A percentile compares a stretch with the other conserved stretches of the same genome.
Conservation (phyloP, 2,888 invertebrate genomes). For the Yponomeuta plumbellus region DNA sequence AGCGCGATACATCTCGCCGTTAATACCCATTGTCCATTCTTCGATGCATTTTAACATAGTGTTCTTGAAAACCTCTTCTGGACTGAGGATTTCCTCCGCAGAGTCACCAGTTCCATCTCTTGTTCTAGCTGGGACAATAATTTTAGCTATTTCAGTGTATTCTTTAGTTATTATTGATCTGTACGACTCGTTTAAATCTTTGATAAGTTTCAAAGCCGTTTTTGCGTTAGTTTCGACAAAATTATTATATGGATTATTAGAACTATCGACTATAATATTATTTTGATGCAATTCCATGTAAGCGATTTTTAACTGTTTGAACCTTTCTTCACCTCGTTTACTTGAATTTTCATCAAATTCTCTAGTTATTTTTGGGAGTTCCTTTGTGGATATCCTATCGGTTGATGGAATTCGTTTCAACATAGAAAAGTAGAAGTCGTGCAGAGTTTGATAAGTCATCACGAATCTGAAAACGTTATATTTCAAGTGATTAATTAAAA, state of each 20-base stretch:
- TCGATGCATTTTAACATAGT: slow-evolving; percentile 64
- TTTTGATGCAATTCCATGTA: slow-evolving; percentile 57
- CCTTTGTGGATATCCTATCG: slow-evolving; percentile 54
- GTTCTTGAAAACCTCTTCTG: slow-evolving; percentile 52
- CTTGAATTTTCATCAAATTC: slow-evolving; percentile 51
- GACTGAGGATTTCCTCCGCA: slow-evolving; percentile 34
- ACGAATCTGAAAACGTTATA: slow-evolving; percentile 46
- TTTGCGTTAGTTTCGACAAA: slow-evolving; percentile 63
- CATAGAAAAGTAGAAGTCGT: slow-evolving; percentile 62
- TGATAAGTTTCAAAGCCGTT: slow-evolving; percentile 50
- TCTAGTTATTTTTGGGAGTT: slow-evolving; percentile 51
- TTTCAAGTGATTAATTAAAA: too few relatives aligned
- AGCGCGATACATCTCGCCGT: slow-evolving; percentile 74
- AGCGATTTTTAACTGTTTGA: slow-evolving; percentile 47
- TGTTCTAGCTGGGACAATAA: slow-evolving; percentile 44
- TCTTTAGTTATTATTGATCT: slow-evolving; percentile 51
- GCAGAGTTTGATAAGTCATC: slow-evolving; percentile 61
- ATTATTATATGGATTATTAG: slow-evolving; percentile 62
- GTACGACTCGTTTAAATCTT: slow-evolving; percentile 51
- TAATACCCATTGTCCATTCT: slow-evolving; percentile 76
- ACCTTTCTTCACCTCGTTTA: slow-evolving; percentile 58
- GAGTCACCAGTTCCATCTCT: slow-evolving; percentile 41
- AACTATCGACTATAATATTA: slow-evolving; percentile 53
- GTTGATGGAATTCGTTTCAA: slow-evolving; percentile 53
- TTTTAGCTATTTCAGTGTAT: slow-evolving; percentile 54